Base-by-base conservation (phyloP, 2,797 vertebrate genomes). In the Acridotheres tristis region DNA sequence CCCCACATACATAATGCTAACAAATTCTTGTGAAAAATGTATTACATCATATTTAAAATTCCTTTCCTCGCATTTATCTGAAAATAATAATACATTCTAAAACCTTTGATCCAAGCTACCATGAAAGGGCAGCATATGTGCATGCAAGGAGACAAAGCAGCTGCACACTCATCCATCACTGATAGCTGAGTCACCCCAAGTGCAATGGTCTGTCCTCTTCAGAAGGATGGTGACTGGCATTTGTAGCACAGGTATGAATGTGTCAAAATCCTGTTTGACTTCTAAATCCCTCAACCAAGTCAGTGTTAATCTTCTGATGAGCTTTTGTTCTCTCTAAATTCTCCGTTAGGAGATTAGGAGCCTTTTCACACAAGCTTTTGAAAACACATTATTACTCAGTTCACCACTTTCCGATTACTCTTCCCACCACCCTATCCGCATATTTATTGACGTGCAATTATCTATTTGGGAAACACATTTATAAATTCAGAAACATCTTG, bases 151-250 rank as follows among this genome's bases (percentile, higher is more conserved):
- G 45, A 62, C 67, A 61, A 55, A 77, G 50, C 32, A 63, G 61
- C 53, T 66, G 65, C 50, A 58, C 40, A 2, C n/a, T 27, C 59
- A 10, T 3, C 47, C 43, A 10, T 5, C 8, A 3, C 1, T 15
- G 34, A 54, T 3, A 18, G 27, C 36, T 9, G 9, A 38, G 50
- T 4, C 34, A 72, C 68, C 3, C 0, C 1, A 3, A 42, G 50
- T 7, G 43, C 47, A 55, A 29, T 4, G 45, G n/a, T 4, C 50
- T 17, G 1, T 36, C 48, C 63, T 26, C 0, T 2, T 45, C 63
- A 9, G 5, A 81, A 36, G 43, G 47, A 27, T 3, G 21, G 6
- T 42, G 32, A 65, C 15, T 62, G 55, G n/a, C 55, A 16, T 73
- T 36, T 45, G n/a, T 1, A 66, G 67, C 43, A 34, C 55, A 55